Base-by-base conservation (phyloP, 2,888 invertebrate genomes). In the Rhaphigaster nebulosa region DNA sequence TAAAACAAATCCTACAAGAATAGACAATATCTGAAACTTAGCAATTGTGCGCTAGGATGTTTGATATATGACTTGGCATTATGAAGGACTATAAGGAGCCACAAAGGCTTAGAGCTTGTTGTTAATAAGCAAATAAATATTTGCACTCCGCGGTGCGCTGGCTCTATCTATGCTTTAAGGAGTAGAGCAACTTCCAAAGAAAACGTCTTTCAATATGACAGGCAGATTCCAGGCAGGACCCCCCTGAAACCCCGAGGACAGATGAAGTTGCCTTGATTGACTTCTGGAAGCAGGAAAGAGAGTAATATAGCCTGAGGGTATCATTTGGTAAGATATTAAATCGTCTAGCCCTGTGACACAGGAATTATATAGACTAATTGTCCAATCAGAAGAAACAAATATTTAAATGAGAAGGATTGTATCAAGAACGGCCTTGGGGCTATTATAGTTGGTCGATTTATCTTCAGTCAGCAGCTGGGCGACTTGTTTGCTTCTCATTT, bases 351-450 rank as follows among this genome's bases (percentile, higher is more conserved):
- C 38, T 76, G 70, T 76, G 34, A 76, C 70, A 76, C 20, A 76
- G 70, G 70, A n/a, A 84, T 84, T 84, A 84, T 84, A 45, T 84
- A 15, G 45, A 45, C 84, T 84, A 84, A 84, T 84, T 84, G 45
- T 84, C 84, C 84, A 45, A 84, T 84, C 84, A 41, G 84, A 6
- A 41, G 45, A 18, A 50, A 84, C 41, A 84, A 45, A 84, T 50
- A 84, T 84, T 84, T 84, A 84, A 84, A 84, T 84, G 84, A n/a
- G 45, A 45, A 41, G 45, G 45, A 23, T 84, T 45, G n/a, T 45
- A 84, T 84, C 45, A 45, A 50, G 84, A 84, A 15, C 45, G 41
- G 84, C 45, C 45, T 84, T 50, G 45, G 45, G 45, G 45, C 84
- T 84, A 45, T 45, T 84, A 84, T 18, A 84, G 84, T 38, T 76